Evolutionary conservation across 2,113 vertebrate species (phyloP), one percentile per base, ranked within the genome.

Genomic region (Callipepla squamata): DNA sequence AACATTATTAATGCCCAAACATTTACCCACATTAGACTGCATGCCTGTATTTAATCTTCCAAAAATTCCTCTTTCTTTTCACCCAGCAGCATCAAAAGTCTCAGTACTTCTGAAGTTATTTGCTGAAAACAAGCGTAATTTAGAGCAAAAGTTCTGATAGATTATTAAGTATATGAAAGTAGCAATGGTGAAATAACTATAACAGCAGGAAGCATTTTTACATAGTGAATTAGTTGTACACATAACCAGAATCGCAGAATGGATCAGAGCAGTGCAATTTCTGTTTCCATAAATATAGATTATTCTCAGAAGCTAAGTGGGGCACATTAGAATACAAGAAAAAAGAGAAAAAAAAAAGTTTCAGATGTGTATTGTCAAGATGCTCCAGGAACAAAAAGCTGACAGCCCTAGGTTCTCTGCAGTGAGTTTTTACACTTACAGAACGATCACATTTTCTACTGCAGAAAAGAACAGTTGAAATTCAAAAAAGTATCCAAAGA

Each of bases 261-360:
- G 7, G 70, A 85, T 94, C 83, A 89, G 67, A 86, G 28, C 62
- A n/a, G 32, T 18, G 66, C 50, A 80, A 87, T 88, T 93, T 68
- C 51, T 72, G 23, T 90, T 96, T 85, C 80, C 82, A 83, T 76
- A 91, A 92, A 82, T 92, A 80, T 62, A 48, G 69, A 67, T 85
- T 91, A 70, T 77, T 85, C 32, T 75, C 30, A 80, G 42, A 26
- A 69, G 34, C 47, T 70, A 88, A 76, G n/a, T 34, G 81, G 30
- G 23, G 21, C 18, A 51, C 77, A 68, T 83, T 78, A 74, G 30
- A 65, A 48, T 15, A 59, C 77, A 53, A n/a, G 40, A 85, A 77
- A 38, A 14, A 50, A 13, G 21, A 14, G 34, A 34, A n/a, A 53
- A 53, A 53, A 28, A 30, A 53, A 32, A n/a, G 18, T 30, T 38